A percentile compares a stretch with the other conserved stretches of the same genome.
Evolutionary conservation across 2,888 invertebrate species (phyloP).

Genomic region (Polyommatus icarus): DNA sequence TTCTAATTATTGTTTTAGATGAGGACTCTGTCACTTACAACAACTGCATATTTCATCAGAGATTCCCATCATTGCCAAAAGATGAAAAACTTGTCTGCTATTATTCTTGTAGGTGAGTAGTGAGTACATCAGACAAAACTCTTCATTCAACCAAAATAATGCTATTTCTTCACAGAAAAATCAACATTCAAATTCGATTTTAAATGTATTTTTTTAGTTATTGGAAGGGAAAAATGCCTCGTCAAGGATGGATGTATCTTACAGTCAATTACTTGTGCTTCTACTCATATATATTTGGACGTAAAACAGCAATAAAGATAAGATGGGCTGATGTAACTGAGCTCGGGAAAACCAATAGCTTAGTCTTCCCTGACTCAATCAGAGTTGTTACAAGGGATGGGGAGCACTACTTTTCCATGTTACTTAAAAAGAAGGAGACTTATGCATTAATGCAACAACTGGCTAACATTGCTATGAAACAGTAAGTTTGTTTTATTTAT

Average conservation of each 20-base stretch:
- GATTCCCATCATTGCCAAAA: conserved; percentile 91
- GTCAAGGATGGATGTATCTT: conserved; percentile 99
- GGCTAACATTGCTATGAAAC: conserved; percentile 98
- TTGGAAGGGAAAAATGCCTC: conserved; percentile 94
- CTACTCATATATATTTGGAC: conserved; percentile 95
- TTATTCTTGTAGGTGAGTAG: conserved; percentile 92
- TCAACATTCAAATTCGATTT: neutral
- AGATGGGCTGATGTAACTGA: conserved; percentile 95
- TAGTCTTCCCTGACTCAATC: conserved; percentile 92
- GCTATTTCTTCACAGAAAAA: neutral
- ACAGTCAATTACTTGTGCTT: conserved; percentile 98
- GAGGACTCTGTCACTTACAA: conserved; percentile 90
- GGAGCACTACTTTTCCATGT: conserved; percentile 94
- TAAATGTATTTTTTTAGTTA: conserved; percentile 82
- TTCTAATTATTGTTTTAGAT: conserved; percentile 78
- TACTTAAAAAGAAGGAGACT: conserved; percentile 93
- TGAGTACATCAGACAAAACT: neutral
- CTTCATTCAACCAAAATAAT: neutral
- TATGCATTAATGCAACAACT: conserved; percentile 96
- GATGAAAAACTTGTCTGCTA: conserved; percentile 98
- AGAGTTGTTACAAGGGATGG: conserved; percentile 91
- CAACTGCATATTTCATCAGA: conserved; percentile 90
- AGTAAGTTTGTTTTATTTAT: conserved; percentile 69
- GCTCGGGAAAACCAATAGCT: conserved; percentile 87
- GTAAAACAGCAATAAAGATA: conserved; percentile 92